These are phyloP conservation scores for Enteromius mattozi DNA, from an alignment of 2,797 vertebrate species.

Conservation along the genomic window DNA sequence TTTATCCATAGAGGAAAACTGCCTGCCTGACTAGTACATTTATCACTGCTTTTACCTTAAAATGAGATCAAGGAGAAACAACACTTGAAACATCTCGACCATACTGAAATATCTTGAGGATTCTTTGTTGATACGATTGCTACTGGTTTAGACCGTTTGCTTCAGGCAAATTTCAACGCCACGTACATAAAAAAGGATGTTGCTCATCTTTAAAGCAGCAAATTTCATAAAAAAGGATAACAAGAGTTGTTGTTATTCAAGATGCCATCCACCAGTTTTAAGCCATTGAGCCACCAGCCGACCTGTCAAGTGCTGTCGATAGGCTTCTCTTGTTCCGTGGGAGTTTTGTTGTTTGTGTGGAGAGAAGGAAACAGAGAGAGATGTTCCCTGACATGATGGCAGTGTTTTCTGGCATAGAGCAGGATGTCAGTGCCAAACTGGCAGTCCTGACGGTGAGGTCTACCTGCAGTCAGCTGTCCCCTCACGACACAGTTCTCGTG, in stretches of 20 bases:
- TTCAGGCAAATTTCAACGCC: background rate
- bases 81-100: slow-evolving; percentile 3
- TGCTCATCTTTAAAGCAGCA: background rate
- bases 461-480: slow-evolving; percentile 48
- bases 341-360: slow-evolving; percentile 10
- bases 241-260: background rate
- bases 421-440: slow-evolving; percentile 25
- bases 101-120: slow-evolving; percentile 2
- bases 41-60: slow-evolving; percentile 12
- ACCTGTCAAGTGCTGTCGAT: slow-evolving; percentile 10
- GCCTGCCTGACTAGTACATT: slow-evolving; percentile 32
- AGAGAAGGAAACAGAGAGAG: background rate
- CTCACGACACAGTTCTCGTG: slow-evolving; percentile 48
- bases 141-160: background rate
- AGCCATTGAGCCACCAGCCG: background rate
- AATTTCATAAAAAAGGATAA: background rate
- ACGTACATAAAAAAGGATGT: background rate
- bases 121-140: background rate
- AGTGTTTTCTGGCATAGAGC: slow-evolving; percentile 1
- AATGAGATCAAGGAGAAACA: slow-evolving; percentile 24
- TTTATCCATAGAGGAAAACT: slow-evolving; percentile 38
- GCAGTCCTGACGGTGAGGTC: slow-evolving; percentile 41
- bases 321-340: background rate
- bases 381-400: slow-evolving; percentile 31
- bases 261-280: background rate